Conservation (phyloP, 2,888 invertebrate species). For the Gymnocheta viridis region DNA sequence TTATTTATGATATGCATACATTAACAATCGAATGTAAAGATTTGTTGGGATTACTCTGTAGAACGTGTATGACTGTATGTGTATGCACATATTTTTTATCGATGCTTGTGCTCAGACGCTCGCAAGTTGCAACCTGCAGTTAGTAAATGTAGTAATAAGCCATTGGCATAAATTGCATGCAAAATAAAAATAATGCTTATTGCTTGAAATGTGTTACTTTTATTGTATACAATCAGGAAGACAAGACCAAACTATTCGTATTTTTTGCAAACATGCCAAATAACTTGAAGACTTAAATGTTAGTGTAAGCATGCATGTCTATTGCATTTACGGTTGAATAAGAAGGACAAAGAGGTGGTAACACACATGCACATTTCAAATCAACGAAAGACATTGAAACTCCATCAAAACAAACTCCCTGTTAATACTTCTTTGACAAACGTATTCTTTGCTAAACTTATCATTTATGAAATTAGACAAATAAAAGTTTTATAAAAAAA, state of each 20-base stretch:
- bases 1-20: slow-evolving; percentile 46
- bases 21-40: slow-evolving; percentile 47
- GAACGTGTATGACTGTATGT: not conserved
- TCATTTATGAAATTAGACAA: slow-evolving; percentile 62
- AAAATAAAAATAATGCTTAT: slow-evolving; percentile 65
- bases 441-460: slow-evolving; percentile 46
- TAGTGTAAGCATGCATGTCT: slow-evolving; percentile 43
- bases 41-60: slow-evolving; percentile 1
- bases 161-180: slow-evolving; percentile 64
- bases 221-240: slow-evolving; percentile 68
- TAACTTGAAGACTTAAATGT: slow-evolving; percentile 26
- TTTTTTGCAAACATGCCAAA: slow-evolving; percentile 45
- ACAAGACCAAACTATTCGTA: slow-evolving; percentile 39
- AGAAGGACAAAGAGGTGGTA: slow-evolving; percentile 62
- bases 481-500: not conserved
- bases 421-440: slow-evolving; percentile 15
- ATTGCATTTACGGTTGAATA: slow-evolving; percentile 27
- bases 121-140: slow-evolving; percentile 59
- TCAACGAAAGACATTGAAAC: slow-evolving; percentile 39
- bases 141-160: slow-evolving; percentile 52
- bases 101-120: slow-evolving; percentile 2
- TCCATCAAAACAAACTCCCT: slow-evolving; percentile 19
- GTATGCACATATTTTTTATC: not conserved
- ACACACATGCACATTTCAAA: slow-evolving; percentile 57
- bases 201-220: slow-evolving; percentile 67